Base-by-base conservation (phyloP, 2,113 vertebrate species). In the Cromileptes altivelis region DNA sequence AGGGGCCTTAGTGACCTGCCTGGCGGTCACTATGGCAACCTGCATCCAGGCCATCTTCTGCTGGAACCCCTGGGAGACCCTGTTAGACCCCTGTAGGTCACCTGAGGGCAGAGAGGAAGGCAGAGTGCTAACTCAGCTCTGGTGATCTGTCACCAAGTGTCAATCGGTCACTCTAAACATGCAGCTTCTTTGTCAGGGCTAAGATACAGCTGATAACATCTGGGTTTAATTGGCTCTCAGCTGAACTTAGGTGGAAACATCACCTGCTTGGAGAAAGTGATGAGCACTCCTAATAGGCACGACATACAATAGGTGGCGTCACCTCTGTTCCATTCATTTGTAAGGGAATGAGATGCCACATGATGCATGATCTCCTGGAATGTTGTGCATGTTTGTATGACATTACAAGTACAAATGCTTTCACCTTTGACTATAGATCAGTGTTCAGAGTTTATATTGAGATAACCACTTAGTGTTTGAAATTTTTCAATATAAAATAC, bases 1-100 rank as follows among this genome's bases (percentile, higher is more conserved):
- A 3, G 45, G 18, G 75, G 37, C 23, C 63, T 50, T 19, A 45
- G 77, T 75, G 88, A 87, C 88, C 72, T 69, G 79, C 84, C 75
- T 72, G 83, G 25, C 53, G 55, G 85, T 89, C 85, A 52, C 87
- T 25, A 85, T 88, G 85, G 86, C 23, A 85, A 88, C 85, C 79
- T 64, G 63, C 68, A 72, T 85, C 84, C 80, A 78, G 68, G 52
- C 75, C 84, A 55, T 80, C 78, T 77, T 40, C 52, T 21, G 30
- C 70, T 3, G 30, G 60, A 56, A 21, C 82, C 76, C 76, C 76
- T 23, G 73, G 74, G 87, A 81, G 76, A 73, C 70, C 76, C 80
- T 10, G 53, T 21, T 88, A 87, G 90, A 86, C 80, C 82, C 87
- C 80, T 47, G 71, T 30, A 27, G 86, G 91, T 81, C 73, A 86